Evolutionary conservation across 2,888 invertebrate genomes (phyloP), one percentile per base, ranked within the genome.

Genomic region (Apodemia zela): DNA sequence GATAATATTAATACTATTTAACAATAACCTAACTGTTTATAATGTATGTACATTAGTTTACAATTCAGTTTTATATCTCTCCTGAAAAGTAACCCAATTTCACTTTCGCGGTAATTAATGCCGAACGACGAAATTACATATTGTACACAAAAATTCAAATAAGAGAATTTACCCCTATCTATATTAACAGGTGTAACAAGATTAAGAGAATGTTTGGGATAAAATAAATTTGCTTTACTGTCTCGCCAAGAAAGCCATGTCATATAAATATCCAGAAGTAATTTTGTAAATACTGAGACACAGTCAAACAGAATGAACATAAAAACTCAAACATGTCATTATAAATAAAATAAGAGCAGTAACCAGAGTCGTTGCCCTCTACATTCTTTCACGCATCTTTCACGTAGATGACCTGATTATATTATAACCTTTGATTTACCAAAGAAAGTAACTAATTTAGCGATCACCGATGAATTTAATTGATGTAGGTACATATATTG

Each of bases 321-420:
- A 13, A 54, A 18, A 54, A 51, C 18, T 15, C 7, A 18, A 21
- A 21, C 54, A 25, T 54, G 54, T 25, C 42, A 42, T 21, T 7
- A 25, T 54, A 51, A 21, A 54, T 54, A 54, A 25, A 54, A 13
- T 54, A 42, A 21, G 6, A 54, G 11, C 21, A 54, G 11, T 13
- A 51, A 51, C 18, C 18, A 54, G 54, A 54, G 25, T 54, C 21
- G 6, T 25, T 6, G 54, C 54, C 15, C 13, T 54, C 25, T 21
- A 15, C 54, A 25, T 54, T 54, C 54, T 15, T 54, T 54, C 25
- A 54, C 25, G 54, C 15, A 11, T 54, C 54, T 15, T 54, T 54
- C 25, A 54, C 25, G 54, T 25, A 11, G 42, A 42, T 51, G 49
- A 51, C 49, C 49, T 51, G 3, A 51, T 54, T 25, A 25, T 13